phyloP scores from a whole-genome alignment of 2,888 invertebrate species.

The Elegia similella region DNA sequence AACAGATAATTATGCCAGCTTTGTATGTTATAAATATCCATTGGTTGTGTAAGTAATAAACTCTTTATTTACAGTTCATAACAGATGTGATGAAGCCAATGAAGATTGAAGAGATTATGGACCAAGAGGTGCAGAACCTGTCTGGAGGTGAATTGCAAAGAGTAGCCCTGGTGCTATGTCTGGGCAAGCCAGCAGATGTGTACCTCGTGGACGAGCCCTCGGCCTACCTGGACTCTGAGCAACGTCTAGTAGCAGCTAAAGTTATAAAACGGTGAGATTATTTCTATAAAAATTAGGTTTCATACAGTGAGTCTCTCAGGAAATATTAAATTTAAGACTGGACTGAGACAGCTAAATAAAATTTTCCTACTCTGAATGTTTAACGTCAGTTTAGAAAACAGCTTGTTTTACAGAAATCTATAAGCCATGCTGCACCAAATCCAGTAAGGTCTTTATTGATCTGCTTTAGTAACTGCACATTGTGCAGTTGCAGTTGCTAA shows the following conservation, averaged over 20 bases:
- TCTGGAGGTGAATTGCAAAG: constrained; percentile 99
- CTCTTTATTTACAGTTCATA: constrained; percentile 86
- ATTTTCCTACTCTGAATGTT: too few relatives aligned
- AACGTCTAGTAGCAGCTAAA: constrained; percentile 99
- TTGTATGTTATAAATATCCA: too few relatives aligned
- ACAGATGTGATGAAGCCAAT: constrained; percentile 99
- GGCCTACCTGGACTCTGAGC: constrained; percentile 99
- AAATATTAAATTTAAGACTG: not conserved
- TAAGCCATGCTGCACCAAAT: too few relatives aligned
- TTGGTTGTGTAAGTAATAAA: constrained; percentile 34
- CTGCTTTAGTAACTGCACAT: too few relatives aligned
- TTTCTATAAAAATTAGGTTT: not conserved
- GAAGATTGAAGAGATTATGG: constrained; percentile 97
- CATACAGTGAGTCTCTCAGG: not conserved
- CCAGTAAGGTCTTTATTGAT: too few relatives aligned
- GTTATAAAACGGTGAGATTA: constrained; percentile 93
- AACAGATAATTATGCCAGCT: too few relatives aligned
- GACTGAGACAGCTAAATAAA: too few relatives aligned
- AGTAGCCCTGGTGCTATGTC: constrained; percentile 96
- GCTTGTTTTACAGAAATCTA: too few relatives aligned
- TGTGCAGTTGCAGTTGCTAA: too few relatives aligned
- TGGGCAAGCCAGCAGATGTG: constrained; percentile 99
- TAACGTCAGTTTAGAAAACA: too few relatives aligned
- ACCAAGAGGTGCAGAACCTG: constrained; percentile 98
- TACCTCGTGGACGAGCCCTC: constrained; percentile 99